phyloP scores from a whole-genome alignment of 2,797 vertebrate genomes.

The Coregonus ussuriensis region DNA sequence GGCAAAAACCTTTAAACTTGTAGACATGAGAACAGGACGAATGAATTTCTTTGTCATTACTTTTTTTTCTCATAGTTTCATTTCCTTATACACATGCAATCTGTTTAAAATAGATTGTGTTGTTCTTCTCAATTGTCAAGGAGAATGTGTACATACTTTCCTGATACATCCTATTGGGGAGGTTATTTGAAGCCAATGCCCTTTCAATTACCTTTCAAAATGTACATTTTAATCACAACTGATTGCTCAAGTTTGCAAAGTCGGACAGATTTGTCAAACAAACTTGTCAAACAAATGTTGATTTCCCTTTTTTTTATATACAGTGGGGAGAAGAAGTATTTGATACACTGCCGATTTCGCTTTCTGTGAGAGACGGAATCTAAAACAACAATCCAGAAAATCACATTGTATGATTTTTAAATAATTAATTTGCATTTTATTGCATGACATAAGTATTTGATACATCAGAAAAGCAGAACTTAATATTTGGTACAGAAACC shows the following conservation, averaged over 20 bases:
- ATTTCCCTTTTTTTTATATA: background rate
- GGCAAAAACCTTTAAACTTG: background rate
- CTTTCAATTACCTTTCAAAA: background rate
- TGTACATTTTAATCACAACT: background rate
- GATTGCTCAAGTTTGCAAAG: background rate
- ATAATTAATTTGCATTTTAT: too few relatives aligned
- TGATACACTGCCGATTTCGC: too few relatives aligned
- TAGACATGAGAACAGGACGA: background rate
- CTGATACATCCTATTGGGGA: background rate
- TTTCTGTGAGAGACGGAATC: too few relatives aligned
- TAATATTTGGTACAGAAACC: too few relatives aligned
- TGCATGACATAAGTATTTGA: too few relatives aligned
- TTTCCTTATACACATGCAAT: background rate
- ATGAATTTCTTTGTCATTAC: background rate
- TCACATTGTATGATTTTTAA: too few relatives aligned
- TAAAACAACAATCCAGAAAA: too few relatives aligned
- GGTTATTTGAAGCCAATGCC: background rate
- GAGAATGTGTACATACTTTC: background rate
- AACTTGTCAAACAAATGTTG: background rate
- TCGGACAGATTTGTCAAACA: constrained; percentile 1
- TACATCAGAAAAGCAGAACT: too few relatives aligned
- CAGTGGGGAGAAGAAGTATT: too few relatives aligned
- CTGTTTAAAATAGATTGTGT: background rate
- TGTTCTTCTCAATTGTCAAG: background rate
- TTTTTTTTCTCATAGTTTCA: background rate